Percentiles rank a stretch among this genome's conserved stretches.
These are phyloP conservation scores for Hydrozoanthus gracilis DNA, from an alignment of 92 coral and sea anemone species.

Conservation along the genomic window DNA sequence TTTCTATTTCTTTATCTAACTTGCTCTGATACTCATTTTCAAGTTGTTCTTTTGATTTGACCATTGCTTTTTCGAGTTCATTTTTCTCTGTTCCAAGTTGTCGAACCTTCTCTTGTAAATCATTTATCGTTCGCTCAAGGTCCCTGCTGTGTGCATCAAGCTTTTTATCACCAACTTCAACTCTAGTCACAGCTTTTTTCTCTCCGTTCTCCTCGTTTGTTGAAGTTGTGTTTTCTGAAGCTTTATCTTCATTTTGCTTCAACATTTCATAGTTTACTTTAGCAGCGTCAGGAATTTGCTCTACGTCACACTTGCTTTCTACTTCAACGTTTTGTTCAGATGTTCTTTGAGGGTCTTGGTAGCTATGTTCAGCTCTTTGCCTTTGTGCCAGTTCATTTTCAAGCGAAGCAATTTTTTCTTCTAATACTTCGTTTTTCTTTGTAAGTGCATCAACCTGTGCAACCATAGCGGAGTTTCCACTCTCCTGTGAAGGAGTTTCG, in stretches of 20 bases:
- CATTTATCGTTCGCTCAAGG: too few species aligned
- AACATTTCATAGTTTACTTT: constrained; percentile 5
- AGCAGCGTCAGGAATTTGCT: constrained; percentile 52
- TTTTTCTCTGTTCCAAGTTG: too few species aligned
- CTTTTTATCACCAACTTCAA: constrained; percentile 50
- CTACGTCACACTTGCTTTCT: constrained; percentile 51
- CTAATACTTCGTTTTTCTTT: constrained; percentile 60
- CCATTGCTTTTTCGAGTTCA: too few species aligned
- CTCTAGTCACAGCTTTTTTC: constrained; percentile 23
- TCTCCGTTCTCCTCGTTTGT: constrained; percentile 66
- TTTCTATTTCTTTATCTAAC: too few species aligned
- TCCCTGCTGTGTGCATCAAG: not conserved
- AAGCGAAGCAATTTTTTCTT: constrained; percentile 70
- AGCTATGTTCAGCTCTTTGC: constrained; percentile 71
- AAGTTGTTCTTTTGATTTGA: too few species aligned
- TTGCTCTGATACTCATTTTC: too few species aligned
- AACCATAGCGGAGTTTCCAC: not conserved
- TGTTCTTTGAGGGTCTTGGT: constrained; percentile 75
- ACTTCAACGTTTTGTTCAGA: constrained; percentile 62
- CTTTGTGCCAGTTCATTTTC: constrained; percentile 70
- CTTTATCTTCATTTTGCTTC: constrained; percentile 37
- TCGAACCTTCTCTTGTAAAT: too few species aligned
- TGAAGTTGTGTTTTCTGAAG: constrained; percentile 62
- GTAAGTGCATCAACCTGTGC: constrained; percentile 36
- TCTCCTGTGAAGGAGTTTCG: not conserved